phyloP scores from a whole-genome alignment of 23 tunicate genomes.

The Phallusia fumigata region DNA sequence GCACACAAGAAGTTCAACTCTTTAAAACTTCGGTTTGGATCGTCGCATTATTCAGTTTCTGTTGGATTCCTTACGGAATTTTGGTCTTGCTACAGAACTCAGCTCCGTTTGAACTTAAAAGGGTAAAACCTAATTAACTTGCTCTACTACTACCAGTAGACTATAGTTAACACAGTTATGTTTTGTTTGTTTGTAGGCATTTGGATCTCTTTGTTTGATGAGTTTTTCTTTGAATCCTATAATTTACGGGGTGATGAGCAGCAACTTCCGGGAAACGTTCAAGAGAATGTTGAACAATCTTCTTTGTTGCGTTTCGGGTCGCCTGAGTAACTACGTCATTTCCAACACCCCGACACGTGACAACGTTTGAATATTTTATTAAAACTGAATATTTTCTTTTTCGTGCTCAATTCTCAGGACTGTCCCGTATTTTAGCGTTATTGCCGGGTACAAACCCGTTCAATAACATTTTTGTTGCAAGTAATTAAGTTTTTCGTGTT shows the following conservation, averaged over 20 bases:
- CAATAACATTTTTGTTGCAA: too few relatives aligned
- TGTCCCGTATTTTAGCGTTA: too few relatives aligned
- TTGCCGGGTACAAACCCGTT: too few relatives aligned
- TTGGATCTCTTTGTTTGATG: constrained; percentile 39
- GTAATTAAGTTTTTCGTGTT: too few relatives aligned
- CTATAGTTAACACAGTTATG: too few relatives aligned
- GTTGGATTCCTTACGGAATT: constrained; percentile 56
- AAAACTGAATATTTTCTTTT: too few relatives aligned
- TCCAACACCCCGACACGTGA: too few relatives aligned
- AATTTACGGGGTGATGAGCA: constrained; percentile 47
- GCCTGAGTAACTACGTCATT: neutral
- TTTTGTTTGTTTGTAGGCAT: constrained; percentile 20
- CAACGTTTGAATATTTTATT: too few relatives aligned
- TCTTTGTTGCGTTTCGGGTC: neutral
- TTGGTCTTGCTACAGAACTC: constrained; percentile 30
- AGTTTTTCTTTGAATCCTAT: constrained; percentile 49
- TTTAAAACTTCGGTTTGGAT: constrained; percentile 49
- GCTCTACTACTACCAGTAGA: too few relatives aligned
- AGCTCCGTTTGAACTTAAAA: constrained; percentile 35
- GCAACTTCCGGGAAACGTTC: constrained; percentile 28
- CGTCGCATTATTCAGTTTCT: constrained; percentile 42
- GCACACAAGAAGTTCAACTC: constrained; percentile 39
- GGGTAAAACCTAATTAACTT: constrained; percentile 30
- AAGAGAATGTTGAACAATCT: constrained; percentile 17
- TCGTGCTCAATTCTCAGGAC: too few relatives aligned